Percentiles rank a stretch among this genome's conserved stretches.
Evolutionary conservation across 2,797 vertebrate genomes (phyloP).

Genomic region (Lacerta bilineata): DNA sequence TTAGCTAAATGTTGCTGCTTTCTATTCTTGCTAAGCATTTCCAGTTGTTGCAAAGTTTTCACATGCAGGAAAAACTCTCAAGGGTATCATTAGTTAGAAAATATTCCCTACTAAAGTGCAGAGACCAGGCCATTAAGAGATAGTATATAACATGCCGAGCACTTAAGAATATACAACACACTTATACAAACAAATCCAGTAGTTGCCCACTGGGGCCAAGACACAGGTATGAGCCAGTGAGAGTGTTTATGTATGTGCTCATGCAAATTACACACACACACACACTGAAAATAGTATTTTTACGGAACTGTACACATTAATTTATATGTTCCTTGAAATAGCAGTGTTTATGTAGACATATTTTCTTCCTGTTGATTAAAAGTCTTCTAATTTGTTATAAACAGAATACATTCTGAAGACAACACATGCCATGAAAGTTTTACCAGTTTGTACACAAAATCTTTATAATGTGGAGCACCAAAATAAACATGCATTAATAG

Average conservation of each 20-base stretch:
- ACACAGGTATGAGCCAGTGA: background rate
- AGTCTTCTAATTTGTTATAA: background rate
- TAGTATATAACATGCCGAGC: background rate
- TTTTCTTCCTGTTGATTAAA: conserved; percentile 11
- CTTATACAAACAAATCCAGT: background rate
- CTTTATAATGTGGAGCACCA: conserved; percentile 22
- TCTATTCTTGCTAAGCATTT: background rate
- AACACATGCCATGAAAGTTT: background rate
- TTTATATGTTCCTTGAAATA: conserved; percentile 31
- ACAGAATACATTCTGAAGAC: background rate
- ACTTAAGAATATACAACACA: background rate
- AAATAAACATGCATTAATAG: conserved; percentile 34
- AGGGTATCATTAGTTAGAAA: conserved; percentile 15
- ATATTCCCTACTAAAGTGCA: background rate
- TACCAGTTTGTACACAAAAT: background rate
- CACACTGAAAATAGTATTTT: background rate
- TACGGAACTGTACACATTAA: background rate
- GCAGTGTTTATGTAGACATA: background rate
- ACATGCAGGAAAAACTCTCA: background rate
- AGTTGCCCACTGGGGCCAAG: background rate
- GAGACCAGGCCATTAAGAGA: background rate
- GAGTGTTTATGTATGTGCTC: background rate
- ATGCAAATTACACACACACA: background rate
- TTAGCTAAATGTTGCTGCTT: background rate
- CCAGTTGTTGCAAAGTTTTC: background rate